Evolutionary conservation across 2,797 vertebrate genomes (phyloP).

Genomic region (Carcharodon carcharias): DNA sequence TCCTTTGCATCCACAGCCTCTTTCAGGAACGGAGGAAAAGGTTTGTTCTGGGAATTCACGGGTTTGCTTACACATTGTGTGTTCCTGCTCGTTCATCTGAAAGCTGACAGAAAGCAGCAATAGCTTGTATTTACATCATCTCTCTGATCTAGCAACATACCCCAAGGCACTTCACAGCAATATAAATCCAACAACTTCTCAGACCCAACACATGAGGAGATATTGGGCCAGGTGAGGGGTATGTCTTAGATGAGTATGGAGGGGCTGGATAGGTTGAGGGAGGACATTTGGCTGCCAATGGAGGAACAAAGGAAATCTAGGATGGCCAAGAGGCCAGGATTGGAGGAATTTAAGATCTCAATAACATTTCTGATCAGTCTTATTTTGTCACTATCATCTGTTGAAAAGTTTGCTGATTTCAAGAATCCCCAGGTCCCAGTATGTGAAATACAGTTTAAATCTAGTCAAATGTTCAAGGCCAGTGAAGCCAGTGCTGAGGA

Average conservation of each 20-base stretch:
- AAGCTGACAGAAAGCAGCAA: neutral
- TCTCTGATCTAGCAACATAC: neutral
- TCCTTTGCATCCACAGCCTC: neutral
- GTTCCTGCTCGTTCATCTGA: neutral
- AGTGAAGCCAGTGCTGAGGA: neutral
- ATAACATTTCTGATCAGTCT: neutral
- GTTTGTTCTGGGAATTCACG: neutral
- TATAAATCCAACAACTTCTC: neutral
- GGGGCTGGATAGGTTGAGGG: neutral
- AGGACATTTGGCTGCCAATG: neutral
- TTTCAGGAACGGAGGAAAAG: neutral
- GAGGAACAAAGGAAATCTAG: neutral
- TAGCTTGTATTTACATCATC: neutral
- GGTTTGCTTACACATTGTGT: neutral
- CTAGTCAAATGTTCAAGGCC: neutral
- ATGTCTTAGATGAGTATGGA: neutral
- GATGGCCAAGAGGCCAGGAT: neutral
- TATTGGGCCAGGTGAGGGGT: neutral
- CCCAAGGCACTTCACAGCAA: neutral
- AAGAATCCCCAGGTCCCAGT: neutral
- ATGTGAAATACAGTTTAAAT: neutral
- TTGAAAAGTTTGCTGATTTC: neutral
- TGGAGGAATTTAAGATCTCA: neutral
- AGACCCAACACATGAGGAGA: neutral
- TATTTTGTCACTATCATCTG: neutral